These are phyloP conservation scores for Sarotherodon lohbergeri DNA, from an alignment of 2,113 vertebrate genomes.

Conservation along the genomic window DNA sequence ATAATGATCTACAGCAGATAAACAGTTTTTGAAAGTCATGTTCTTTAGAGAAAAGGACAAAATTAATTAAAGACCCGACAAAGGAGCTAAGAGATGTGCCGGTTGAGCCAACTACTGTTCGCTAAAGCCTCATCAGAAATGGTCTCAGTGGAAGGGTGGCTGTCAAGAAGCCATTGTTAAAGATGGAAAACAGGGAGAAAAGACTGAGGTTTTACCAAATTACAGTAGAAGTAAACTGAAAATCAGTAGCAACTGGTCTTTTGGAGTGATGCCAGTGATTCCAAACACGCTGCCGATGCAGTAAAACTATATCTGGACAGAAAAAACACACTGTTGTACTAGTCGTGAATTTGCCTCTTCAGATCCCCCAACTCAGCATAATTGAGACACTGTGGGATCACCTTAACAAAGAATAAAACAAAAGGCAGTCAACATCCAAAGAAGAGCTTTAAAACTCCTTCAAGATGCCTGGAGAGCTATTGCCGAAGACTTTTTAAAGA, in stretches of 20 bases:
- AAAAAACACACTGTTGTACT: neutral
- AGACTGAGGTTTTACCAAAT: neutral
- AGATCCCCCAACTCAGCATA: neutral
- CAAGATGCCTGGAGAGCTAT: neutral
- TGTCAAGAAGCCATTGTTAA: neutral
- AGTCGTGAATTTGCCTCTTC: neutral
- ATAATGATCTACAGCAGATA: neutral
- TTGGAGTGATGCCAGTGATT: neutral
- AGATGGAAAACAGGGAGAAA: neutral
- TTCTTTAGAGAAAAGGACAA: neutral
- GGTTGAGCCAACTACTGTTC: neutral
- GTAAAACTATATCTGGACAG: neutral
- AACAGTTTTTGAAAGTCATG: neutral
- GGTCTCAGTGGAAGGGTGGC: neutral
- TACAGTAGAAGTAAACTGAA: neutral
- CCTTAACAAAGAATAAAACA: neutral
- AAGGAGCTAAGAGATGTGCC: neutral
- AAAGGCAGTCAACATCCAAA: neutral
- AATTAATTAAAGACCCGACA: neutral
- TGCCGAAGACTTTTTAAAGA: neutral
- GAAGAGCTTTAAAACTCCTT: neutral
- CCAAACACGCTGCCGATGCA: neutral
- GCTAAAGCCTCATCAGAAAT: neutral
- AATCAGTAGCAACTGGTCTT: neutral
- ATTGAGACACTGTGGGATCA: neutral